These are phyloP conservation scores for Chelonia mydas DNA, from an alignment of 2,797 vertebrate genomes.

Conservation along the genomic window DNA sequence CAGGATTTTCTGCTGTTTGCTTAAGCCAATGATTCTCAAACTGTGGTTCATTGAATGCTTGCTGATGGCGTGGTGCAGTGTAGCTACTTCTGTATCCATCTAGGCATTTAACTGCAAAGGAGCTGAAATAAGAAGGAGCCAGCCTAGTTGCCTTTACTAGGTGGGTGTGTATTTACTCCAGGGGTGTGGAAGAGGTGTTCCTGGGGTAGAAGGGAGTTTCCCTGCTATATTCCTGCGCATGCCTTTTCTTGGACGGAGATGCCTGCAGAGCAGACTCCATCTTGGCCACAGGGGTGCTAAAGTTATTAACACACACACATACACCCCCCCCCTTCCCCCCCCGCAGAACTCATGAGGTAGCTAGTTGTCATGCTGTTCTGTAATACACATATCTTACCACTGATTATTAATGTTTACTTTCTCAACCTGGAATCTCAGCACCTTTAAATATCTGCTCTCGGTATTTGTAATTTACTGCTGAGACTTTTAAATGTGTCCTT, in stretches of 20 bases:
- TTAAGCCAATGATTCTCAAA: too few relatives aligned
- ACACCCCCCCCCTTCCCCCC: too few relatives aligned
- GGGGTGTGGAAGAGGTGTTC: neutral
- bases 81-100: neutral
- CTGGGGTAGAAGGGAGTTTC: neutral
- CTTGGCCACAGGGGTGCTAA: neutral
- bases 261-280: neutral
- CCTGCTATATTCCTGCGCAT: neutral
- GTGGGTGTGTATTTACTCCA: neutral
- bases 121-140: neutral
- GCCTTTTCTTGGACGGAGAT: neutral
- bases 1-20: too few relatives aligned
- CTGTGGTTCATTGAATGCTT: neutral
- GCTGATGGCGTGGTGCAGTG: neutral
- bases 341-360: neutral
- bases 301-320: neutral
- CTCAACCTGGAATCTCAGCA: constrained; percentile 10
- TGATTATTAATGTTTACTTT: constrained; percentile 33
- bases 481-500: constrained; percentile 63
- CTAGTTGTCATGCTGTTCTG: rapidly evolving
- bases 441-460: constrained; percentile 32
- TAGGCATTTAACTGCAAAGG: neutral
- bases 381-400: neutral
- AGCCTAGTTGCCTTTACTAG: neutral
- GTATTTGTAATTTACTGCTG: constrained; percentile 50